Evolutionary conservation across 1,140 invertebrate species (phyloP).

Genomic region (Paralvinella palmiformis): DNA sequence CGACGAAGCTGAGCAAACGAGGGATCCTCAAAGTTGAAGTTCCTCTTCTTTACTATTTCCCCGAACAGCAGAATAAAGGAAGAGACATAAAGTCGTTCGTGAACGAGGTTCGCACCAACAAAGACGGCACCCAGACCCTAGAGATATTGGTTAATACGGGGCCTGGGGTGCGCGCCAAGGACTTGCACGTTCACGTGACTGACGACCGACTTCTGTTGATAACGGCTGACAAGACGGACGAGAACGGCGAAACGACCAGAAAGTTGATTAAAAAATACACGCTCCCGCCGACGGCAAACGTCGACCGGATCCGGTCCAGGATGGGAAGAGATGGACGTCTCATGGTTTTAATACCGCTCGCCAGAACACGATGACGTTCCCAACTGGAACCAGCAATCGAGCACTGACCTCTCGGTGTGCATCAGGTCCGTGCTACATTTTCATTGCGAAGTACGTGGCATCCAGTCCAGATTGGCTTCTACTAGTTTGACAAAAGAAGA

Average conservation of each 20-base stretch:
- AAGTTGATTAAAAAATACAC: constrained; percentile 13
- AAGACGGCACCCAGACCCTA: neutral
- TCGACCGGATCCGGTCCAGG: constrained; percentile 4
- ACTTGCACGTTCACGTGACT: constrained; percentile 1
- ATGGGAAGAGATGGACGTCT: constrained; percentile 7
- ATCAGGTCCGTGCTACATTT: too few species aligned
- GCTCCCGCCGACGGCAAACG: neutral
- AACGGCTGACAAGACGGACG: neutral
- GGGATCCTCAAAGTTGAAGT: constrained; percentile 16
- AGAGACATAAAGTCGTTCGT: constrained; percentile 8
- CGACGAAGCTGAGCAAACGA: constrained; percentile 6
- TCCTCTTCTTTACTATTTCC: constrained; percentile 10
- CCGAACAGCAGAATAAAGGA: neutral
- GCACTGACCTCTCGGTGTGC: too few species aligned
- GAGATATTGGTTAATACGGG: constrained; percentile 11
- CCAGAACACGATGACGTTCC: too few species aligned
- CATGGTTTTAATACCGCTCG: constrained; percentile 1
- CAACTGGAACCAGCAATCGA: too few species aligned
- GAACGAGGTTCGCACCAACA: neutral
- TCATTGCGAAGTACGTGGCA: too few species aligned
- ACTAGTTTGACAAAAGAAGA: too few species aligned
- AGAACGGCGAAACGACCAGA: neutral
- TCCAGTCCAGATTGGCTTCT: too few species aligned
- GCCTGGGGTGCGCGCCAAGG: neutral
- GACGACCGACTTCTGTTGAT: constrained; percentile 3